Percentiles rank a stretch among this genome's conserved stretches.
These are phyloP conservation scores for Tigriopus japonicus DNA, from an alignment of 1,140 invertebrate species.

Conservation along the genomic window DNA sequence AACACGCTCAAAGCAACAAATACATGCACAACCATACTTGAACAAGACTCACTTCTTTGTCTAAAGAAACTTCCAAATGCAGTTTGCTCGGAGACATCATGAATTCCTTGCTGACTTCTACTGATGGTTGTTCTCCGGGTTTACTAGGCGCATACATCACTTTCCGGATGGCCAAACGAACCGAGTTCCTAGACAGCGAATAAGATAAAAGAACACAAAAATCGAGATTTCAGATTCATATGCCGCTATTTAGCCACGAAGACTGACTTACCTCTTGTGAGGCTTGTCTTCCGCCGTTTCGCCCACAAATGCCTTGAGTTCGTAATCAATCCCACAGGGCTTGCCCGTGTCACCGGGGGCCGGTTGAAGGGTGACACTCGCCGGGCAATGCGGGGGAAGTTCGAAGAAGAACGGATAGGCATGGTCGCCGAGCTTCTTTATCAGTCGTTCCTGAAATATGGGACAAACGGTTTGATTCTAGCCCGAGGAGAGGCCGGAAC, in stretches of 20 bases:
- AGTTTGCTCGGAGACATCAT: slow-evolving; percentile 98
- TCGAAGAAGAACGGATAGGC: slow-evolving; percentile 98
- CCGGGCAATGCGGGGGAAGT: slow-evolving; percentile 86
- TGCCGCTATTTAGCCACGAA: not conserved
- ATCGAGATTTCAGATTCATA: not conserved
- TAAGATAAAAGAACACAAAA: slow-evolving; percentile 17
- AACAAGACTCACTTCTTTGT: slow-evolving; percentile 64
- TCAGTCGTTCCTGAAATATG: slow-evolving; percentile 58
- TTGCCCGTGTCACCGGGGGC: slow-evolving; percentile 73
- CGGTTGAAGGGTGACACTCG: slow-evolving; percentile 85
- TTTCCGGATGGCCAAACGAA: slow-evolving; percentile 41
- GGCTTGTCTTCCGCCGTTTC: slow-evolving; percentile 81
- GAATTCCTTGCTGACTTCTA: slow-evolving; percentile 97
- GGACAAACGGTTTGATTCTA: too few relatives aligned
- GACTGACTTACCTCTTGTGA: slow-evolving; percentile 47
- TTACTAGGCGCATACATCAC: slow-evolving; percentile 97
- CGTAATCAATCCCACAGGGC: slow-evolving; percentile 97
- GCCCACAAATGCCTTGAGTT: slow-evolving; percentile 84
- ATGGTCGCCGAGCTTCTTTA: slow-evolving; percentile 90
- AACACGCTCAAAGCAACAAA: too few relatives aligned
- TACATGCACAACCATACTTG: too few relatives aligned
- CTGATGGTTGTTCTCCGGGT: slow-evolving; percentile 88
- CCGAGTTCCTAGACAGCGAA: slow-evolving; percentile 32
- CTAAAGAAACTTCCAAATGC: slow-evolving; percentile 86
- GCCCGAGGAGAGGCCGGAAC: too few relatives aligned